These are phyloP conservation scores for Cynocephalus volans DNA, from an alignment of 2,113 vertebrate genomes.

Conservation along the genomic window DNA sequence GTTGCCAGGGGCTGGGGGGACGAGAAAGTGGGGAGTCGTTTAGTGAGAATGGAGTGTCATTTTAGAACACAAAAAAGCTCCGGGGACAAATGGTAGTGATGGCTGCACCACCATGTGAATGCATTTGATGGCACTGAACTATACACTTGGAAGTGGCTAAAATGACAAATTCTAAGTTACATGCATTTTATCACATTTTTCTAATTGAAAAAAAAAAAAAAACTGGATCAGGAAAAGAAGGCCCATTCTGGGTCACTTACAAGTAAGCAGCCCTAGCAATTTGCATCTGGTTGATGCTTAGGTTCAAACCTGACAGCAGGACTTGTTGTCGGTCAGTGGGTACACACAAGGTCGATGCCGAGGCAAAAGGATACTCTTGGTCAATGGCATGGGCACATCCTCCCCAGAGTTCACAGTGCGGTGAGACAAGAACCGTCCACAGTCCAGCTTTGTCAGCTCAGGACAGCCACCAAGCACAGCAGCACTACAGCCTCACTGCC, in stretches of 20 bases:
- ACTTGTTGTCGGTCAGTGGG: not conserved
- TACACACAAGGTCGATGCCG: not conserved
- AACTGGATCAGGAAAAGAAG: not conserved
- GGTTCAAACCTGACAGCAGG: not conserved
- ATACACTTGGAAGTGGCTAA: not conserved
- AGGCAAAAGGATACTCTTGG: not conserved
- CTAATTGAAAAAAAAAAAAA: not conserved
- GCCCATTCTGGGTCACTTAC: no score
- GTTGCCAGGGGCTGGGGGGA: no score
- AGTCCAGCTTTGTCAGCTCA: not conserved
- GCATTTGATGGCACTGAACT: not conserved
- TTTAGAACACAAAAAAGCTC: not conserved
- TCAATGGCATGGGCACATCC: accelerated
- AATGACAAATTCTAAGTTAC: not conserved
- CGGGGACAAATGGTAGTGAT: not conserved
- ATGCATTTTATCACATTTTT: not conserved
- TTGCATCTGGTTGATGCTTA: not conserved
- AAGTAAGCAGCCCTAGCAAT: not conserved
- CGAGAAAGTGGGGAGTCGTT: accelerated
- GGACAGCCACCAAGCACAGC: not conserved
- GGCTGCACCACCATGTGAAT: not conserved
- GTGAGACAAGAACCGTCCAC: accelerated
- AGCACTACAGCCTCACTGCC: not conserved
- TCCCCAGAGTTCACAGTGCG: not conserved
- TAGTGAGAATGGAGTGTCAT: accelerated